A percentile compares a stretch with the other conserved stretches of the same genome.
Evolutionary conservation across 2,113 vertebrate genomes (phyloP).

Genomic region (Columba janthina): DNA sequence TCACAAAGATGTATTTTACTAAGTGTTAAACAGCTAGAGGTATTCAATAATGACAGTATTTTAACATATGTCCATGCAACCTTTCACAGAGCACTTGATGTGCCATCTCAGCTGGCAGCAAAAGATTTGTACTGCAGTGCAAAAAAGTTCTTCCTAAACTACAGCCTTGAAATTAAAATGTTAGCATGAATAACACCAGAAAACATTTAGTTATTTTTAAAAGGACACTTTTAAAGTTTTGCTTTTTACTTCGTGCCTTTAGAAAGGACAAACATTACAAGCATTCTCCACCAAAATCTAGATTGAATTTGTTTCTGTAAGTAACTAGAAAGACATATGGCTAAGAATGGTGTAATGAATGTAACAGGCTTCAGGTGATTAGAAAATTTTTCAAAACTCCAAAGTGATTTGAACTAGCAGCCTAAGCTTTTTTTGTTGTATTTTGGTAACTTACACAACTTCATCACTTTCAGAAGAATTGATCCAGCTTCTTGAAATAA

Average conservation of each 20-base stretch:
- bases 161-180: not conserved
- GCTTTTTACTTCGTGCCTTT: not conserved
- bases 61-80: not conserved
- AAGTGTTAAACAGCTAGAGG: not conserved
- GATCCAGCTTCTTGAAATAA: slow-evolving; percentile 7
- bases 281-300: not conserved
- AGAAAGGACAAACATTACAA: not conserved
- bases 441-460: not conserved
- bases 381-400: not conserved
- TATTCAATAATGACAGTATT: not conserved
- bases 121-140: not conserved
- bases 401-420: not conserved
- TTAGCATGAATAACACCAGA: not conserved
- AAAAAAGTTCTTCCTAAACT: not conserved
- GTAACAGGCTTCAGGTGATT: not conserved
- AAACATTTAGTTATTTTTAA: not conserved
- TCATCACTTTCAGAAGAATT: not conserved
- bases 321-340: not conserved
- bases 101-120: not conserved
- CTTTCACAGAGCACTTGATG: not conserved
- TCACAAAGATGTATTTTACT: not conserved
- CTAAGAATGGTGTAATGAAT: not conserved
- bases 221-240: not conserved
- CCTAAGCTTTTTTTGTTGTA: not conserved
- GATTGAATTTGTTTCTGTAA: not conserved